Percentiles rank a stretch among this genome's conserved stretches.
These are phyloP conservation scores for Pyrgilauda ruficollis DNA, from an alignment of 2,113 vertebrate species.

Conservation along the genomic window DNA sequence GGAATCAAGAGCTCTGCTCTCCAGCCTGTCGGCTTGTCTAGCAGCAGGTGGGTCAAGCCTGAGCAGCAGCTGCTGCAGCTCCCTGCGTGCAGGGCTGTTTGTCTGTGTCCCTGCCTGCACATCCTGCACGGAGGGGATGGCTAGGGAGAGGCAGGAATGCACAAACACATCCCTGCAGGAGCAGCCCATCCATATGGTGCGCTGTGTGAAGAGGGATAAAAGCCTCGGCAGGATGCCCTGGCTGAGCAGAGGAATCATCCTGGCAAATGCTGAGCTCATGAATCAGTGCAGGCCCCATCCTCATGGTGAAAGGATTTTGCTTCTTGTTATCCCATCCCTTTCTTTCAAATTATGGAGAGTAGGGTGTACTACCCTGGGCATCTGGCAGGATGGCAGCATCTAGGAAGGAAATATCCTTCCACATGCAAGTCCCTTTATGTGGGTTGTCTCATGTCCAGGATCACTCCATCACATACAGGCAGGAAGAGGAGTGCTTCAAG, in stretches of 20 bases:
- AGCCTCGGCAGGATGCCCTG: background rate
- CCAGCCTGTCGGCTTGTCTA: background rate
- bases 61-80: background rate
- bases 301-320: background rate
- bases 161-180: background rate
- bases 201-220: background rate
- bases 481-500: background rate
- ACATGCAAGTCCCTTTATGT: background rate
- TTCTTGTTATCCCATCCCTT: background rate
- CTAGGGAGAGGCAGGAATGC: background rate
- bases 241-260: background rate
- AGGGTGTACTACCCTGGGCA: background rate
- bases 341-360: background rate
- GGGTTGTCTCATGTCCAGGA: background rate
- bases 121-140: accelerated
- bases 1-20: background rate
- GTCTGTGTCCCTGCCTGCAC: background rate
- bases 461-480: background rate
- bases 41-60: background rate
- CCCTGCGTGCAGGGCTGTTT: background rate
- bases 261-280: background rate
- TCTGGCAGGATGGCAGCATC: background rate
- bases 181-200: accelerated
- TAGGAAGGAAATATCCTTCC: background rate
- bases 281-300: background rate